Evolutionary conservation across 2,888 invertebrate species (phyloP).

Genomic region (Ophion ventricosus): DNA sequence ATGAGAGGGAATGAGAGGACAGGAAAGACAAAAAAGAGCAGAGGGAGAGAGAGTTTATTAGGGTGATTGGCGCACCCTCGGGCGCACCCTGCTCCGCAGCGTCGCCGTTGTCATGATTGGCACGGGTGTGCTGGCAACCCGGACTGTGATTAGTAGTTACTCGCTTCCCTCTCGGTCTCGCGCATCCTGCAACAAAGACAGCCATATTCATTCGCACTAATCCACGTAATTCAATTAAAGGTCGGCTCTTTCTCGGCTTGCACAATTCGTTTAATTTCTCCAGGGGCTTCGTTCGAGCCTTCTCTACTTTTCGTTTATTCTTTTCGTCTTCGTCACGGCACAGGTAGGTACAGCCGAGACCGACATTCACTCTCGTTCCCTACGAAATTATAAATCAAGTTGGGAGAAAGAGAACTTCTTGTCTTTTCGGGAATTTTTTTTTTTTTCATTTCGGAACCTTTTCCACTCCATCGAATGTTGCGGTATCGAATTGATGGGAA

Average conservation of each 20-base stretch:
- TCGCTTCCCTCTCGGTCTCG: slow-evolving; percentile 40
- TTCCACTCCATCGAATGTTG: not conserved
- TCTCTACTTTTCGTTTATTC: slow-evolving; percentile 16
- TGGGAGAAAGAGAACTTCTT: too few species aligned
- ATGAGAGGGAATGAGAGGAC: not conserved
- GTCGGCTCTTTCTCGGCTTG: slow-evolving; percentile 40
- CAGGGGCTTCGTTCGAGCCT: slow-evolving; percentile 23
- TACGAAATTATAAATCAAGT: too few species aligned
- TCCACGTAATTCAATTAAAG: slow-evolving; percentile 60
- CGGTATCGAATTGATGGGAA: not conserved
- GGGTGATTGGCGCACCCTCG: slow-evolving; percentile 77
- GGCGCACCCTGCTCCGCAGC: slow-evolving; percentile 75
- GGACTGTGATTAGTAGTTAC: slow-evolving; percentile 63
- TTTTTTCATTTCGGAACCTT: not conserved
- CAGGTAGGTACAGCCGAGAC: slow-evolving; percentile 38
- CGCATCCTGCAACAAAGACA: slow-evolving; percentile 41
- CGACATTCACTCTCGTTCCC: not conserved
- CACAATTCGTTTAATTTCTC: slow-evolving; percentile 51
- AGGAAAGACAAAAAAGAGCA: slow-evolving; percentile 8
- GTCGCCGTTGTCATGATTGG: slow-evolving; percentile 69
- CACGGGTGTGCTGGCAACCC: slow-evolving; percentile 58
- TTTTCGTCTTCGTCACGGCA: slow-evolving; percentile 28
- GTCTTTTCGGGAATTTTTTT: too few species aligned
- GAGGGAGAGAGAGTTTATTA: slow-evolving; percentile 69
- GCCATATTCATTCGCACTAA: slow-evolving; percentile 47